These are phyloP conservation scores for Eumerus sabulonum DNA, from an alignment of 2,888 invertebrate genomes.

Conservation along the genomic window DNA sequence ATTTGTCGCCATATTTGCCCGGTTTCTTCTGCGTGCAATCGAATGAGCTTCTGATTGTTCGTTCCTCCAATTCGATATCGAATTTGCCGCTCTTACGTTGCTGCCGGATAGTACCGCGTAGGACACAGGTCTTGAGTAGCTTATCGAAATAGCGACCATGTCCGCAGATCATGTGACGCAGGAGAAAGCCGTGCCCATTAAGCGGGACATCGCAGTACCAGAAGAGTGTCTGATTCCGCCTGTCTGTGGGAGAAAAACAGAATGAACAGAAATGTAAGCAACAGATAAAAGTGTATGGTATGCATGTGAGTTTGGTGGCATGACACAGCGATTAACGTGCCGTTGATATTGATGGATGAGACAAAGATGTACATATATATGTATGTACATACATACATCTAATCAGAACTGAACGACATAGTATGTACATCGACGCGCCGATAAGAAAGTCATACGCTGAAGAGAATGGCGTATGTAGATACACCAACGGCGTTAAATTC, in stretches of 20 bases:
- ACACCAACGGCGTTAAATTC: too few relatives aligned
- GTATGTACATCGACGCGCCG: too few relatives aligned
- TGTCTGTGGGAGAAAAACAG: constrained; percentile 35
- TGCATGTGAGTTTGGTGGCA: too few relatives aligned
- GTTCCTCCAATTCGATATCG: not conserved
- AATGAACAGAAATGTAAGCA: not conserved
- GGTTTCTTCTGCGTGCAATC: constrained; percentile 39
- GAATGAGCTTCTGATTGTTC: constrained; percentile 15
- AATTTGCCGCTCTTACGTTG: constrained; percentile 7
- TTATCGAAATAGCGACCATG: constrained; percentile 60
- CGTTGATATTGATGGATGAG: too few relatives aligned
- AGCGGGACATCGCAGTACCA: constrained; percentile 69
- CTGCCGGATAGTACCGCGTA: constrained; percentile 53
- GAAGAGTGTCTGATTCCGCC: constrained; percentile 54
- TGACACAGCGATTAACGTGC: too few relatives aligned
- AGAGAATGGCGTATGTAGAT: too few relatives aligned
- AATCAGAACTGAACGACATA: too few relatives aligned
- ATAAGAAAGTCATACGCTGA: too few relatives aligned
- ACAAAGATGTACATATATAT: too few relatives aligned
- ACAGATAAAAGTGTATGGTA: too few relatives aligned
- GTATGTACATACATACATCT: too few relatives aligned
- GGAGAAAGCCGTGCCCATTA: constrained; percentile 55
- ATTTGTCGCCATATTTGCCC: constrained; percentile 66
- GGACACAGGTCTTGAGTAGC: constrained; percentile 57
- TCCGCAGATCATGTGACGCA: constrained; percentile 69